Base-by-base conservation (phyloP, 1,140 invertebrate species). In the Helicoverpa zea region DNA sequence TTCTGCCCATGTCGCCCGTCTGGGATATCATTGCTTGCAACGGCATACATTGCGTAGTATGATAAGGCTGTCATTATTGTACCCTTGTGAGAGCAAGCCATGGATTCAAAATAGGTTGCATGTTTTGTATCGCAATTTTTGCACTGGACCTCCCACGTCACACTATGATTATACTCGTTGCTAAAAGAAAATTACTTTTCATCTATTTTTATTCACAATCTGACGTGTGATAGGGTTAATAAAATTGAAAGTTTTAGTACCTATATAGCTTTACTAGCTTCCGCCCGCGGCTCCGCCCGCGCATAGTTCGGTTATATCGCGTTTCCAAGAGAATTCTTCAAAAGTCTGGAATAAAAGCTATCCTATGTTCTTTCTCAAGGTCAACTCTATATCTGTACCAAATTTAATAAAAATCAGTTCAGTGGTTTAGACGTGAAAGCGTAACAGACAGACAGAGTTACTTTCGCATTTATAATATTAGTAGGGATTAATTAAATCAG, bases 121-220 rank as follows among this genome's bases (percentile, higher is more conserved):
- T 23, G 29, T 54, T 56, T 29, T 18, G 11, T 14, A 12, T 66
- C 61, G n/a, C 5, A 11, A 5, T 56, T 29, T 51, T 54, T 3
- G 16, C 35, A 49, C 14, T 12, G n/a, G 79, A 81, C 23, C 49
- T 52, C 73, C 52, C 56, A 83, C 86, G 82, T 87, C 86, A 85
- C 68, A n/a, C 18, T 56, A 70, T 83, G 81, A 83, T 83, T 80
- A 85, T 83, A 72, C 47, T 54, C 30, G 59, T 56, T 49, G 70
- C 30, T 81, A 52, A 83, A 84, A 72, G 74, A 81, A 86, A 49
- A 84, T 86, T 81, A 79, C 79, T 73, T 81, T 81, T 79, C 70
- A 82, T 80, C 43, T 82, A 63, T 64, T 77, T 76, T 66, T 70
- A 82, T 83, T 83, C 66, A 81, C 79, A 85, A 83, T 85, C 81